These are phyloP conservation scores for Microtus richardsoni DNA, from an alignment of 2,113 vertebrate species.

Conservation along the genomic window DNA sequence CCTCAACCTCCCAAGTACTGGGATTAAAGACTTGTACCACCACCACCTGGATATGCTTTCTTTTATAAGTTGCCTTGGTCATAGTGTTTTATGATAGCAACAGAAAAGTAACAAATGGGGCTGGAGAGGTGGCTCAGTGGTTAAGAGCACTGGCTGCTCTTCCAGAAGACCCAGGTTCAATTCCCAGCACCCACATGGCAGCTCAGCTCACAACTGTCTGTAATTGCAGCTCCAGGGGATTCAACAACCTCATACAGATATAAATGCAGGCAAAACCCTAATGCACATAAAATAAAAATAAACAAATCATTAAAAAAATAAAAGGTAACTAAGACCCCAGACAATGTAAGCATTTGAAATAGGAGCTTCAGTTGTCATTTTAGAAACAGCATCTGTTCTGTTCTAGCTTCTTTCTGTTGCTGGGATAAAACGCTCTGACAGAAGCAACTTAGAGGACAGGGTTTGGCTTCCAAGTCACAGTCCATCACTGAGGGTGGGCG, in stretches of 20 bases:
- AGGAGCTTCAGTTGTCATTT: not conserved
- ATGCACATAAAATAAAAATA: no score
- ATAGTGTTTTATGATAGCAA: not conserved
- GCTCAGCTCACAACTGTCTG: no score
- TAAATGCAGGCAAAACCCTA: no score
- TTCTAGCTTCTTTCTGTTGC: not conserved
- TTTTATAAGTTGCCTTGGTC: not conserved
- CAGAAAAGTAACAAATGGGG: not conserved
- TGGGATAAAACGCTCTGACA: not conserved
- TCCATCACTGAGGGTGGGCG: not conserved
- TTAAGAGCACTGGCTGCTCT: no score
- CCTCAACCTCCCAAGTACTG: no score
- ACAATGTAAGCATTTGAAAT: not conserved
- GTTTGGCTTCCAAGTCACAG: not conserved
- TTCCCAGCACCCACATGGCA: no score
- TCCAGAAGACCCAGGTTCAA: no score
- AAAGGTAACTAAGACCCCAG: not conserved
- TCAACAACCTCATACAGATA: no score
- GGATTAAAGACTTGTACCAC: no score
- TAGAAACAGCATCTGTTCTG: not conserved
- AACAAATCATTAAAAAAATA: no score
- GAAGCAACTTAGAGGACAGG: not conserved
- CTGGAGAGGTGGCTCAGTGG: no score
- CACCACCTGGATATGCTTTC: not conserved
- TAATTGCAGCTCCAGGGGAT: no score